Percentiles rank a stretch among this genome's conserved stretches.
phyloP scores from a whole-genome alignment of 53 echinoderm and acorn worm genomes.

The Crossaster papposus region DNA sequence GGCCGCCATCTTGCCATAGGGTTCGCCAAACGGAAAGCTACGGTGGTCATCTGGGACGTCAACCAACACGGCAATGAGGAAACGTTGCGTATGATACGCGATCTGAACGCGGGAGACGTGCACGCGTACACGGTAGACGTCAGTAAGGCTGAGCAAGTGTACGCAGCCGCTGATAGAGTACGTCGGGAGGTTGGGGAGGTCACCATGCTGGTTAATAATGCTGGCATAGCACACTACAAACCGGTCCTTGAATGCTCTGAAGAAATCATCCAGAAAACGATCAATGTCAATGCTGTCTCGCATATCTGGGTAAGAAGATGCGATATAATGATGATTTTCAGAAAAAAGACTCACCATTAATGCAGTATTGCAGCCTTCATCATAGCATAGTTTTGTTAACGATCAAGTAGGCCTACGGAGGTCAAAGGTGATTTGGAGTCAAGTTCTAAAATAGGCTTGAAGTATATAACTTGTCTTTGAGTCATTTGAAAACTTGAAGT shows the following conservation, averaged over 20 bases:
- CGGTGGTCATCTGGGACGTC: slow-evolving; percentile 83
- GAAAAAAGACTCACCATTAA: not conserved
- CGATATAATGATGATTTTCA: not conserved
- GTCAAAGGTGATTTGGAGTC: no score
- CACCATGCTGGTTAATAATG: slow-evolving; percentile 92
- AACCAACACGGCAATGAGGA: slow-evolving; percentile 69
- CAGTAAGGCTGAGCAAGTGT: slow-evolving; percentile 75
- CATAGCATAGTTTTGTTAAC: no score
- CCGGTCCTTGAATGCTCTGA: slow-evolving; percentile 70
- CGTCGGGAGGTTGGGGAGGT: slow-evolving; percentile 84
- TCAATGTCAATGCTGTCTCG: slow-evolving; percentile 87
- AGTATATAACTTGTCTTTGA: no score
- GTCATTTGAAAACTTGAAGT: no score
- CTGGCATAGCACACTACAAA: slow-evolving; percentile 82
- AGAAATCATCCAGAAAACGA: slow-evolving; percentile 73
- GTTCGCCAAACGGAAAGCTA: slow-evolving; percentile 56
- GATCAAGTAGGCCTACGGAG: no score
- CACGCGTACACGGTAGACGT: slow-evolving; percentile 80
- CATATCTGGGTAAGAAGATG: slow-evolving; percentile 86
- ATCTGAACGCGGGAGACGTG: slow-evolving; percentile 57
- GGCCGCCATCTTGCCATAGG: slow-evolving; percentile 68
- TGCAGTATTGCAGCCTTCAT: no score
- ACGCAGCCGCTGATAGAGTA: slow-evolving; percentile 66
- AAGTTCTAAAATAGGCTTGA: no score
- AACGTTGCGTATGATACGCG: slow-evolving; percentile 67